Evolutionary conservation across 2,113 vertebrate species (phyloP).

Genomic region (Tiliqua scincoides): DNA sequence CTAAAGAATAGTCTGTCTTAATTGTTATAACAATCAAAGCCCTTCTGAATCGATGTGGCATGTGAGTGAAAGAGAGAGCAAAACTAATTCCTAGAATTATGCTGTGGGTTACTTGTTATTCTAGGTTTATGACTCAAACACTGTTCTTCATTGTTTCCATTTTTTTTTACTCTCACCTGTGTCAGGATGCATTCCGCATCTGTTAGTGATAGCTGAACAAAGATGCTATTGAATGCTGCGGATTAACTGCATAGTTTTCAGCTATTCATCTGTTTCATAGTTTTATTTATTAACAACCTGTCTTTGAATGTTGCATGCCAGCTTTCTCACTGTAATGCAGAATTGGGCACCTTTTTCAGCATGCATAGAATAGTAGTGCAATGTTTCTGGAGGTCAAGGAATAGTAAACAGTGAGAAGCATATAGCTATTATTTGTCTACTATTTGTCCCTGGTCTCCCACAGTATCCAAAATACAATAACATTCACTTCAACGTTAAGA

Average conservation of each 20-base stretch:
- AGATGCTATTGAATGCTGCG: neutral
- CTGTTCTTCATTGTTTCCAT: neutral
- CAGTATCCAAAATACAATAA: neutral
- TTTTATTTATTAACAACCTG: neutral
- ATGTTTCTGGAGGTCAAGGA: neutral
- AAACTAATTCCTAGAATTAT: neutral
- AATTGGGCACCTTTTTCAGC: neutral
- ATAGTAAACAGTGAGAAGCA: neutral
- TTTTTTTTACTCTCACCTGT: neutral
- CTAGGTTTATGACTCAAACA: neutral
- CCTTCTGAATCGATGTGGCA: neutral
- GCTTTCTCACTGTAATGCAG: neutral
- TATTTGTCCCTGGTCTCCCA: too few species aligned
- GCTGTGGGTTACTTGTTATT: neutral
- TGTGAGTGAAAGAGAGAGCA: neutral
- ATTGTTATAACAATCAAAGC: neutral
- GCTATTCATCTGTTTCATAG: too few species aligned
- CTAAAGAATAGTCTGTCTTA: neutral
- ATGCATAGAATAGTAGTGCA: neutral
- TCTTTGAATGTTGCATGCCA: neutral
- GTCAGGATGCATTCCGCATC: neutral
- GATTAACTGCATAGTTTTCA: neutral
- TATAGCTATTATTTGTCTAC: too few species aligned
- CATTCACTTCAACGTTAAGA: neutral
- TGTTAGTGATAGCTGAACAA: neutral